Conservation (phyloP, 1,140 invertebrate genomes). For the Caenorhabditis briggsae region DNA sequence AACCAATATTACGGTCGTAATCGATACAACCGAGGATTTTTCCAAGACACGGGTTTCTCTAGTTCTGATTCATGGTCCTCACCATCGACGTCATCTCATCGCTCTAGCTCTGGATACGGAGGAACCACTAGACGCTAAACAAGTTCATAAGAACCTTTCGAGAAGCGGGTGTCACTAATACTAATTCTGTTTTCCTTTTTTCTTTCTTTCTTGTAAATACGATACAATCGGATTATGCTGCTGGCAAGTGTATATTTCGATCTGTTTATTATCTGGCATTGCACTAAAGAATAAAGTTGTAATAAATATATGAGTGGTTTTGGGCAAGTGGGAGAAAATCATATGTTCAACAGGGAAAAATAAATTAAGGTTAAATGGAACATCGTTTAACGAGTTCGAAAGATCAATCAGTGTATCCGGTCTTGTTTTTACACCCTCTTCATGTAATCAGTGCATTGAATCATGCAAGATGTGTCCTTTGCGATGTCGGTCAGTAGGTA, state of each 20-base stretch:
- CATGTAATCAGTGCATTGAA: constrained; percentile 71
- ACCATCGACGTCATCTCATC: constrained; percentile 12
- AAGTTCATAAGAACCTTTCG: not conserved
- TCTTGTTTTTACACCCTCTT: constrained; percentile 51
- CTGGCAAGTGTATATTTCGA: not conserved
- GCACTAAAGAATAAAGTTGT: constrained; percentile 45
- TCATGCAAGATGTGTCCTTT: constrained; percentile 74
- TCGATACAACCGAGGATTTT: constrained; percentile 40
- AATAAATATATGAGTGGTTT: constrained; percentile 19
- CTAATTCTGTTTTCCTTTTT: not conserved
- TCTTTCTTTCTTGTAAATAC: not conserved
- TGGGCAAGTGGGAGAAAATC: not conserved
- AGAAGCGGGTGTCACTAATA: not conserved
- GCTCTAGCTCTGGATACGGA: constrained; percentile 26
- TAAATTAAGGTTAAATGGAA: constrained; percentile 1
- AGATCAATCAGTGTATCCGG: constrained; percentile 13
- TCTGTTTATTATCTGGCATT: constrained; percentile 40
- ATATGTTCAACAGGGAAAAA: constrained; percentile 39
- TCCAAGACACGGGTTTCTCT: constrained; percentile 47
- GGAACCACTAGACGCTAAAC: constrained; percentile 27
- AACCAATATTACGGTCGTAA: constrained; percentile 5
- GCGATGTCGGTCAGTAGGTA: constrained; percentile 74
- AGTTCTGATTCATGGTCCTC: constrained; percentile 30
- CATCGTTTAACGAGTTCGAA: not conserved
- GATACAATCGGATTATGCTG: not conserved